These are phyloP conservation scores for Nycteola revayana DNA, from an alignment of 2,888 invertebrate species.

Conservation along the genomic window DNA sequence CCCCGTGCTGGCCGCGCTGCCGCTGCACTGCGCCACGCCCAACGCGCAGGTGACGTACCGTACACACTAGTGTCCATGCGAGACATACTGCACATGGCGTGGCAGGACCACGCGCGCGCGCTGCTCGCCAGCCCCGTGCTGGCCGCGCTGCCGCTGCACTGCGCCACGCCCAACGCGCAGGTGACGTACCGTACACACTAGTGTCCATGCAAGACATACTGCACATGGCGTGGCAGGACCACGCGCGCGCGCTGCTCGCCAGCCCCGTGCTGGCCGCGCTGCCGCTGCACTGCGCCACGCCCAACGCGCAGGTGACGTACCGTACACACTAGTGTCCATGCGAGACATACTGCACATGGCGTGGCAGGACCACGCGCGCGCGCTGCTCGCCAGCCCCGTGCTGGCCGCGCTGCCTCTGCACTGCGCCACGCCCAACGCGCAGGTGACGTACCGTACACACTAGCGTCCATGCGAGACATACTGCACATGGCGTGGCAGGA, in stretches of 20 bases:
- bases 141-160: slow-evolving; percentile 26
- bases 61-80: slow-evolving; percentile 82
- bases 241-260: background rate
- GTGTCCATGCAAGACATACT: background rate
- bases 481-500: slow-evolving; percentile 98
- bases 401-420: slow-evolving; percentile 33
- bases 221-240: background rate
- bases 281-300: slow-evolving; percentile 10
- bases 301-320: slow-evolving; percentile 1
- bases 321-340: slow-evolving; percentile 87
- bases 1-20: slow-evolving; percentile 39
- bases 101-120: slow-evolving; percentile 93
- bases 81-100: slow-evolving; percentile 97
- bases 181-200: background rate
- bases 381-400: slow-evolving; percentile 52
- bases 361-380: slow-evolving; percentile 94
- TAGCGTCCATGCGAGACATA: slow-evolving; percentile 91
- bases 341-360: slow-evolving; percentile 95
- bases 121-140: slow-evolving; percentile 45
- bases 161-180: background rate
- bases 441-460: background rate
- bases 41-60: slow-evolving; percentile 1
- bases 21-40: slow-evolving; percentile 3
- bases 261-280: slow-evolving; percentile 86
- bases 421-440: background rate